Percentiles rank a stretch among this genome's conserved stretches.
Conservation (phyloP, 1,140 invertebrate species). For the roundworm (Caenorhabditis elegans) region WBcel235 BX284603.4:11401501-11402000, state of each 20-base stretch:
- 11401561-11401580: not conserved
- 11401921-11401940: not conserved
- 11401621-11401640: slow-evolving; percentile 54
- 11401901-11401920: not conserved
- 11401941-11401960: too few relatives aligned
- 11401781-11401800: slow-evolving; percentile 56
- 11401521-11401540: slow-evolving; percentile 59
- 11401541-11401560: not conserved
- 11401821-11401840: slow-evolving; percentile 30
- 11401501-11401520: slow-evolving; percentile 64
- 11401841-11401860: not conserved
- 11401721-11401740: slow-evolving; percentile 21
- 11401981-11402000: too few relatives aligned
- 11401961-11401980: too few relatives aligned
- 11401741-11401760: too few relatives aligned
- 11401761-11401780: slow-evolving; percentile 44
- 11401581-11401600: not conserved
- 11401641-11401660: slow-evolving; percentile 58
- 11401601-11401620: not conserved
- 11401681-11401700: slow-evolving; percentile 57
- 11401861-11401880: not conserved
- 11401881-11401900: not conserved
- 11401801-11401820: slow-evolving; percentile 51
- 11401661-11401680: slow-evolving; percentile 64
- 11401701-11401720: slow-evolving; percentile 54